These are phyloP conservation scores for Delphinus delphis DNA, from an alignment of 2,113 vertebrate genomes.

Conservation along the genomic window DNA sequence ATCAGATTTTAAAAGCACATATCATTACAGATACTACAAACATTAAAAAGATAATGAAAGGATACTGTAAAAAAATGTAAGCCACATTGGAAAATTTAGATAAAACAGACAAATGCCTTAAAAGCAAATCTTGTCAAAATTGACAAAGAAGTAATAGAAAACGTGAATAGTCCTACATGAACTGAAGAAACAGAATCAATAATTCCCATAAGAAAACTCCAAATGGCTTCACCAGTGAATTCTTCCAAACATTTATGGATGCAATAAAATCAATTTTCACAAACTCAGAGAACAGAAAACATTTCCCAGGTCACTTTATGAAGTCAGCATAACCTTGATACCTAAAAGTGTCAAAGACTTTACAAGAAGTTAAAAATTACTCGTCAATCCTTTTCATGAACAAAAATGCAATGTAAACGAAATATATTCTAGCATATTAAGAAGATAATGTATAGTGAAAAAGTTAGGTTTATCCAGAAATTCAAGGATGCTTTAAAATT, in stretches of 20 bases:
- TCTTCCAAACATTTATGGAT: neutral
- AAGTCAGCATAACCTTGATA: constrained; percentile 1
- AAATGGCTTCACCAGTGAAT: neutral
- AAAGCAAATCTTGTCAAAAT: constrained; percentile 37
- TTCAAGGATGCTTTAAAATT: constrained; percentile 17
- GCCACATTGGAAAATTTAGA: neutral
- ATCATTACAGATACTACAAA: neutral
- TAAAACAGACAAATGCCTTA: neutral
- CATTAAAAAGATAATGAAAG: neutral
- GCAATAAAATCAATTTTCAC: constrained; percentile 20
- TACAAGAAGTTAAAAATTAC: constrained; percentile 27
- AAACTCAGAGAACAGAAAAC: neutral
- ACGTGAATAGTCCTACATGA: neutral
- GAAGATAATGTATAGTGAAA: neutral
- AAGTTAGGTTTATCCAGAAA: neutral
- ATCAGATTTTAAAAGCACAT: neutral
- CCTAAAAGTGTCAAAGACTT: constrained; percentile 15
- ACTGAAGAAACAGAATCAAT: neutral
- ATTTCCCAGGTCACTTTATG: constrained; percentile 38
- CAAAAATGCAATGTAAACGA: constrained; percentile 30
- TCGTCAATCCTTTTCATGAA: constrained; percentile 20
- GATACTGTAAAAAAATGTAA: neutral
- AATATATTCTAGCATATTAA: neutral
- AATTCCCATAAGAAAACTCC: neutral
- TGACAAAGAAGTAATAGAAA: constrained; percentile 7